Percentiles rank a stretch among this genome's conserved stretches.
phyloP scores from a whole-genome alignment of 37 sponge, comb jelly and placozoan genomes.

The Haliclona indistincta region DNA sequence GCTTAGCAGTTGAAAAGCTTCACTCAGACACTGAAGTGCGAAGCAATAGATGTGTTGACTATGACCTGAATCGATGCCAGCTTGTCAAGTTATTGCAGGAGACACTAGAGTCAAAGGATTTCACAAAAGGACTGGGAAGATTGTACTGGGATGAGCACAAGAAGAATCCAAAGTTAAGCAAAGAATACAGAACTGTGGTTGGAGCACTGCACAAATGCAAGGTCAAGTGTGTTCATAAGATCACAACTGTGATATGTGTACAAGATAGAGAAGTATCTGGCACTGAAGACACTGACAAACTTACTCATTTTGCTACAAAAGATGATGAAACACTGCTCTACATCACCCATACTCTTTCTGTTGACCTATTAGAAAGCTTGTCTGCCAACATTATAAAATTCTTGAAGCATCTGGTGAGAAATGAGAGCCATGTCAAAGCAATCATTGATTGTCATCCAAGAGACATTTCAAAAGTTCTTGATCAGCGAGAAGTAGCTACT shows the following conservation, averaged over 20 bases:
- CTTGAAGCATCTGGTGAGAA: neutral
- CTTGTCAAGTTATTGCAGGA: conserved; percentile 2
- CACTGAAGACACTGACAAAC: neutral
- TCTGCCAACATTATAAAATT: neutral
- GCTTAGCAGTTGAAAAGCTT: conserved; percentile 31
- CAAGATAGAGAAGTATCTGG: conserved; percentile 8
- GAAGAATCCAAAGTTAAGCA: neutral
- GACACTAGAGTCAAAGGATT: conserved; percentile 8
- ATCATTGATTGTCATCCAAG: conserved; percentile 37
- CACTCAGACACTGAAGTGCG: conserved; percentile 3
- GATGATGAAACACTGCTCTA: neutral
- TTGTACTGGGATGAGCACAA: conserved; percentile 21
- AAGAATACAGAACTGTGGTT: neutral
- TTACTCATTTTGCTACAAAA: neutral
- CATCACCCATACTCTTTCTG: conserved; percentile 23
- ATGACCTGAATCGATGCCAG: conserved; percentile 12
- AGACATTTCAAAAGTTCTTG: conserved; percentile 15
- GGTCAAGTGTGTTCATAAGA: conserved; percentile 3
- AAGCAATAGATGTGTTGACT: conserved; percentile 26
- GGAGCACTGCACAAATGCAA: neutral
- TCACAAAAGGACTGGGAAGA: conserved; percentile 27
- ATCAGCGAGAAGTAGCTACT: conserved; percentile 5
- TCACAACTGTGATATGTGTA: conserved; percentile 16
- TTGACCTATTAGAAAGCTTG: neutral
- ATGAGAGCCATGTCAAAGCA: conserved; percentile 15